Conservation (phyloP, 1,140 invertebrate species). For the Protaetia brevitarsis region DNA sequence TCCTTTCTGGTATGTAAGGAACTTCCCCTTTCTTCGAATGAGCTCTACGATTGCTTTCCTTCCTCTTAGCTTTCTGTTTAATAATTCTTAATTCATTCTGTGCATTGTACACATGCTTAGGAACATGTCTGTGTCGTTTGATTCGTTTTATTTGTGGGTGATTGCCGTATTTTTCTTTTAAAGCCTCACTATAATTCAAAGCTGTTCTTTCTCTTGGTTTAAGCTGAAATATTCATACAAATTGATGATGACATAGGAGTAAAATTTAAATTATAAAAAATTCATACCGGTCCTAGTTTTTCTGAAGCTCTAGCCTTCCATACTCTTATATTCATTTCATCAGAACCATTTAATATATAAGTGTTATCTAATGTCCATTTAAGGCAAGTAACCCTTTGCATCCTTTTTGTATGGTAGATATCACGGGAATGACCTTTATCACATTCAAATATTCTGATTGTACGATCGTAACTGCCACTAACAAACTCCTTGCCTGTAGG, state of each 20-base stretch:
- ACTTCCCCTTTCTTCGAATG: slow-evolving; percentile 84
- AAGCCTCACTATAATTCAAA: slow-evolving; percentile 78
- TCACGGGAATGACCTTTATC: slow-evolving; percentile 84
- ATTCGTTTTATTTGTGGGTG: slow-evolving; percentile 95
- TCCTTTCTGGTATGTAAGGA: slow-evolving; percentile 71
- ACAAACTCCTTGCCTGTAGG: slow-evolving; percentile 98
- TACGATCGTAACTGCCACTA: slow-evolving; percentile 94
- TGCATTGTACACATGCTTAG: slow-evolving; percentile 85
- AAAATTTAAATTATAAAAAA: slow-evolving; percentile 12
- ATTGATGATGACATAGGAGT: not conserved
- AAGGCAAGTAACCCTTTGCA: slow-evolving; percentile 90
- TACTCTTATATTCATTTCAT: slow-evolving; percentile 98
- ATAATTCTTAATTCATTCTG: slow-evolving; percentile 73
- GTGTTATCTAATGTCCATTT: slow-evolving; percentile 93
- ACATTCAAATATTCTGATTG: slow-evolving; percentile 87
- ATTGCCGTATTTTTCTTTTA: slow-evolving; percentile 89
- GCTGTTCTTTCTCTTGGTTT: slow-evolving; percentile 84
- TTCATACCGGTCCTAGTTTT: slow-evolving; percentile 90
- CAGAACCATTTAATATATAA: slow-evolving; percentile 91
- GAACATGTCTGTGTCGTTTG: slow-evolving; percentile 90
- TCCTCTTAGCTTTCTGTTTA: slow-evolving; percentile 72
- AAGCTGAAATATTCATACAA: slow-evolving; percentile 57
- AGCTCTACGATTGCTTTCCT: slow-evolving; percentile 79
- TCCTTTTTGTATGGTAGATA: slow-evolving; percentile 96
- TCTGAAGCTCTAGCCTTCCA: slow-evolving; percentile 98